Percentiles rank a stretch among this genome's conserved stretches.
phyloP scores from a whole-genome alignment of 92 coral and sea anemone species.

The Actinostola sp. region DNA sequence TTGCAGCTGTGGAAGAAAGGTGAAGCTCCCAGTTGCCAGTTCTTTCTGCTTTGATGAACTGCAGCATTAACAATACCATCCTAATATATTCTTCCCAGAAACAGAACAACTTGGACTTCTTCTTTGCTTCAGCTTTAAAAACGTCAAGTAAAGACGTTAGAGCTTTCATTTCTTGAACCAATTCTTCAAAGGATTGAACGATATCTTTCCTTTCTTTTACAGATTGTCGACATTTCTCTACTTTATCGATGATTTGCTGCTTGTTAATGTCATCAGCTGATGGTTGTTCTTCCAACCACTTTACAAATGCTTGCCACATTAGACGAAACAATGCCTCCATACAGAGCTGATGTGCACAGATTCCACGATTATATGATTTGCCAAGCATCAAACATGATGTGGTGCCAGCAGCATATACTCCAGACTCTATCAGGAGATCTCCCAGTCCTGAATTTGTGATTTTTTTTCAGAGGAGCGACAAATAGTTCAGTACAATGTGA shows the following conservation, averaged over 20 bases:
- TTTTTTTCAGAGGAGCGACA: constrained; percentile 57
- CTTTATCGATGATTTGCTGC: not conserved
- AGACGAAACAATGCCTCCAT: constrained; percentile 67
- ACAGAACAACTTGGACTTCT: constrained; percentile 52
- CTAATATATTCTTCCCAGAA: constrained; percentile 65
- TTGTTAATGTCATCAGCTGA: too few species aligned
- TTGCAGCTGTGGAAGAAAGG: constrained; percentile 54
- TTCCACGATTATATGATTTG: constrained; percentile 71
- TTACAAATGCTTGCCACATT: constrained; percentile 57
- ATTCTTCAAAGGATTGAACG: not conserved
- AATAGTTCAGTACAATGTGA: constrained; percentile 55
- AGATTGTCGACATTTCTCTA: not conserved
- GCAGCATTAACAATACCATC: constrained; percentile 49
- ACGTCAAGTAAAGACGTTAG: constrained; percentile 6
- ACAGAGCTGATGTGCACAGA: constrained; percentile 68
- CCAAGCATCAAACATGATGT: constrained; percentile 59
- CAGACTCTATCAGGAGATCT: constrained; percentile 71
- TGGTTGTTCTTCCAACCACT: constrained; percentile 25
- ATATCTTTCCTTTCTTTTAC: not conserved
- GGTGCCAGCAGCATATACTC: constrained; percentile 63
- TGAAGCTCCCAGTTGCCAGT: constrained; percentile 68
- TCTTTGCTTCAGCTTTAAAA: constrained; percentile 30
- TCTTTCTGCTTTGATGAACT: constrained; percentile 66
- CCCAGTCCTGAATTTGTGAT: constrained; percentile 42
- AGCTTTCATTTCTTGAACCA: not conserved